A percentile compares a stretch with the other conserved stretches of the same genome.
phyloP scores from a whole-genome alignment of 2,797 vertebrate species.

The Esox lucius region DNA sequence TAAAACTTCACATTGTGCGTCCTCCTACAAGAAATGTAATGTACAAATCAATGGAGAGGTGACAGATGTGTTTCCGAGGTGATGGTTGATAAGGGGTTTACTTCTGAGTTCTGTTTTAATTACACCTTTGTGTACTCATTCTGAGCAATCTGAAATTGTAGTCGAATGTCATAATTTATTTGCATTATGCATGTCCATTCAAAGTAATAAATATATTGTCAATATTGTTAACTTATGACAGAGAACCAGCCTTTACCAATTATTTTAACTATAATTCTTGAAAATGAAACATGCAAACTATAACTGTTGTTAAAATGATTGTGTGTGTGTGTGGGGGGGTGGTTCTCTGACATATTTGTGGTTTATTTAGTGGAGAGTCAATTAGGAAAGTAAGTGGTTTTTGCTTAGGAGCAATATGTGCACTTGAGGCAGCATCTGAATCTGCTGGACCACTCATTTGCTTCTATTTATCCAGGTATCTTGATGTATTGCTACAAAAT shows the following conservation, averaged over 20 bases:
- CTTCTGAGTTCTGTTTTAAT: conserved; percentile 30
- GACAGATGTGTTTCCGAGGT: conserved; percentile 28
- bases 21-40: not conserved
- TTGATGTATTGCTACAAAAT: not conserved
- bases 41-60: conserved; percentile 15
- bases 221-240: not conserved
- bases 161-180: not conserved
- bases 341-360: too few species aligned
- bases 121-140: conserved; percentile 41
- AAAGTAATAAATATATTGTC: not conserved
- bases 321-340: too few species aligned
- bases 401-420: too few species aligned
- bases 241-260: not conserved
- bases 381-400: too few species aligned
- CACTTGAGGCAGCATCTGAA: too few species aligned
- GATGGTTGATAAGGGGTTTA: conserved; percentile 48
- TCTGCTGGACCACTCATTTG: too few species aligned
- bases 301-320: not conserved
- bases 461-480: not conserved
- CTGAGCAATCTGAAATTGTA: not conserved
- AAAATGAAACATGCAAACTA: not conserved
- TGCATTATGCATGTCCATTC: not conserved
- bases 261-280: not conserved
- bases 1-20: not conserved
- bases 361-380: too few species aligned